Evolutionary conservation across 2,888 invertebrate genomes (phyloP).

Genomic region (Agrotis exclamationis): DNA sequence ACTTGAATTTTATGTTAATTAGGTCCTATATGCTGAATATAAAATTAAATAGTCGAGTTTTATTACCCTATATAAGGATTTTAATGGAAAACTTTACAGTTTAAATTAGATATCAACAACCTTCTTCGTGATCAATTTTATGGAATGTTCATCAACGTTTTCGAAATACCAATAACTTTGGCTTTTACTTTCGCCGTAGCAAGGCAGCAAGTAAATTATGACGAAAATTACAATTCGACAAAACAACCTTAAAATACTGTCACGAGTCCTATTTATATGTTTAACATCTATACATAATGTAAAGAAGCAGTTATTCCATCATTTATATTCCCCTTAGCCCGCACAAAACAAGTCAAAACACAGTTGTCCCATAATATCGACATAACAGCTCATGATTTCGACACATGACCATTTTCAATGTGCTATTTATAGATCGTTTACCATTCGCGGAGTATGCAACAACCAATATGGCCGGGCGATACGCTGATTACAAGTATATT

Average conservation of each 20-base stretch:
- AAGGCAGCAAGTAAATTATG: neutral
- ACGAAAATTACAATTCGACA: neutral
- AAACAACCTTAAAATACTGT: slow-evolving; percentile 1
- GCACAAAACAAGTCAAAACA: slow-evolving; percentile 10
- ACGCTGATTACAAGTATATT: slow-evolving; percentile 59
- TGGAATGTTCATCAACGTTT: neutral
- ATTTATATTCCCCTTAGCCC: slow-evolving; percentile 7
- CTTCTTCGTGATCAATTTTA: no score
- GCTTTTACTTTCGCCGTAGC: no score
- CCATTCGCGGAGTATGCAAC: slow-evolving; percentile 35
- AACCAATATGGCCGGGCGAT: slow-evolving; percentile 49
- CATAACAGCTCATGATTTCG: slow-evolving; percentile 26
- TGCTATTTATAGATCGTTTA: slow-evolving; percentile 53
- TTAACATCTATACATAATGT: neutral
- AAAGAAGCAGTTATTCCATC: neutral
- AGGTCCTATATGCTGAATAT: neutral
- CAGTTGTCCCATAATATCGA: slow-evolving; percentile 26
- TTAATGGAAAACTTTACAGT: no score
- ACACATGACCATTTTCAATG: slow-evolving; percentile 47
- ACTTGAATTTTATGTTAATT: slow-evolving; percentile 1
- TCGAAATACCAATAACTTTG: no score
- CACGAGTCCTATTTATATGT: neutral
- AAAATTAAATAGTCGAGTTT: no score
- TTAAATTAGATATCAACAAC: no score
- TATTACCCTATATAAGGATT: no score